Conservation (phyloP, 2,888 invertebrate species). For the Zhuqinia jingwanae region DNA sequence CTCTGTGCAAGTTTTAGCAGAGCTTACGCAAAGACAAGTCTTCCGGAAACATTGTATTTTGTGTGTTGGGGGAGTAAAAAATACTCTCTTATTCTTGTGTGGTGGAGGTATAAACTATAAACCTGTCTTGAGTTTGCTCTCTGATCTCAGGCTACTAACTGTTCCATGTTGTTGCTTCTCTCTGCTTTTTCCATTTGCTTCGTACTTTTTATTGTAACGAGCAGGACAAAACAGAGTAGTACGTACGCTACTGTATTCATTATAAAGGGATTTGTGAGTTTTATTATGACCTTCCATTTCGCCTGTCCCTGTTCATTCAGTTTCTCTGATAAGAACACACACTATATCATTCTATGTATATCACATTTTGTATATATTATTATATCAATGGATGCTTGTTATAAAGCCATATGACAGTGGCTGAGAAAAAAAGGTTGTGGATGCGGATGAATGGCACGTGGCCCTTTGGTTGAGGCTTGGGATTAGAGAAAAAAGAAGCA, state of each 20-base stretch:
- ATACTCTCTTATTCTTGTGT: conserved; percentile 40
- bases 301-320: not conserved
- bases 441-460: conserved; percentile 59
- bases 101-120: no score
- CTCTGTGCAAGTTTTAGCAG: not conserved
- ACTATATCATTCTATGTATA: no score
- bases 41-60: conserved; percentile 60
- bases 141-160: no score
- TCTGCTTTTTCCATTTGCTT: conserved; percentile 26
- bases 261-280: no score
- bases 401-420: no score
- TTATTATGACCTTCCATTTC: not conserved
- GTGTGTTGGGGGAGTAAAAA: conserved; percentile 42
- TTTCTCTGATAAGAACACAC: conserved; percentile 33
- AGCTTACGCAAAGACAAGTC: conserved; percentile 54
- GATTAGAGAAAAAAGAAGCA: conserved; percentile 50
- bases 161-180: not conserved
- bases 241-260: no score
- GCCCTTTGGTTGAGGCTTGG: conserved; percentile 54
- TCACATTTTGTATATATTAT: conserved; percentile 15
- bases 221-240: conserved; percentile 12
- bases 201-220: not conserved
- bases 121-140: conserved; percentile 43
- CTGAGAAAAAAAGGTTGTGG: conserved; percentile 39
- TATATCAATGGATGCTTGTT: conserved; percentile 44